These are phyloP conservation scores for Mesoclemmys tuberculata DNA, from an alignment of 2,113 vertebrate genomes.

Conservation along the genomic window DNA sequence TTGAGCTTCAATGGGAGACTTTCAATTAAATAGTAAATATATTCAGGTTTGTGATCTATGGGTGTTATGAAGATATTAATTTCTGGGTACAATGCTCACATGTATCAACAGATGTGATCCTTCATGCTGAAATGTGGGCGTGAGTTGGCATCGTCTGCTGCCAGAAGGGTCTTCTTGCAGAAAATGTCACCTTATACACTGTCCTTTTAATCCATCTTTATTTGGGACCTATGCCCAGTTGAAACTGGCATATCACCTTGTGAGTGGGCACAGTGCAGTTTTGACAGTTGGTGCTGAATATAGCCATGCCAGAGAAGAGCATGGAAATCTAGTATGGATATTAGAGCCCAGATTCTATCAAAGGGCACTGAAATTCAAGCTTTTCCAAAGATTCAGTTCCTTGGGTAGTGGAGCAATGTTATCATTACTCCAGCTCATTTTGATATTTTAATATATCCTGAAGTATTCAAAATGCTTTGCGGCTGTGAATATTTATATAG, in stretches of 20 bases:
- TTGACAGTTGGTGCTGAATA: slow-evolving; percentile 37
- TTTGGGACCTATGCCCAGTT: slow-evolving; percentile 33
- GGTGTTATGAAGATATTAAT: background rate
- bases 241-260: slow-evolving; percentile 36
- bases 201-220: slow-evolving; percentile 32
- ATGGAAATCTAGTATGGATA: background rate
- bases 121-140: background rate
- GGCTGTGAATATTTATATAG: background rate
- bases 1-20: background rate
- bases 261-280: slow-evolving; percentile 33
- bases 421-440: background rate
- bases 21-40: background rate
- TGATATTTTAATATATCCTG: background rate
- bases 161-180: background rate
- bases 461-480: background rate
- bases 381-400: background rate
- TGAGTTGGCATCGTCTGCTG: background rate
- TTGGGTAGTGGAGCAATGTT: background rate
- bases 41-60: background rate
- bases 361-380: background rate
- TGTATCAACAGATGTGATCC: background rate
- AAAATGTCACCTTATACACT: background rate
- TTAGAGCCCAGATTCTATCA: background rate
- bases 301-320: background rate
- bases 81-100: background rate